Conservation (phyloP, 2,113 vertebrate species). For the Tyrannus savana region DNA sequence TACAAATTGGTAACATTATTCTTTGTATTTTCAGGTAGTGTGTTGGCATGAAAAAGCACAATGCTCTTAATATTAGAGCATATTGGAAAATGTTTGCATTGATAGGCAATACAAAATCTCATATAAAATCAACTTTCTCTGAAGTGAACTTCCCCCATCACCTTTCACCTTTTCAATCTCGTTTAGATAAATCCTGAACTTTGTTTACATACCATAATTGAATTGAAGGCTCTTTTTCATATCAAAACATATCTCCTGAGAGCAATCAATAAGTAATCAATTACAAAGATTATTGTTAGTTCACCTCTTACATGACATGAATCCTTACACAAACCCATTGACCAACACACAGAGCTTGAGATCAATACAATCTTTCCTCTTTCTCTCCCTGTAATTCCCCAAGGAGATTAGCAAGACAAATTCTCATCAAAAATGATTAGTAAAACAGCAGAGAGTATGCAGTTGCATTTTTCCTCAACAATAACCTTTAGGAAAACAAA, state of each 20-base stretch:
- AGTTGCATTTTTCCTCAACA: neutral
- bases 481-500: neutral
- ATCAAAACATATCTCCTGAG: neutral
- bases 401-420: neutral
- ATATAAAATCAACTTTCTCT: neutral
- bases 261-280: neutral
- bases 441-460: neutral
- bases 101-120: neutral
- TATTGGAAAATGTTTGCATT: neutral
- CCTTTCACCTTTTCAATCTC: neutral
- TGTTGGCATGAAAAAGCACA: neutral
- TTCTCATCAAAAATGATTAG: neutral
- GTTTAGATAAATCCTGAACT: neutral
- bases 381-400: neutral
- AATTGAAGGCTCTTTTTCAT: neutral
- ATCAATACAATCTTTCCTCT: neutral
- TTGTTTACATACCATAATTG: constrained; percentile 13
- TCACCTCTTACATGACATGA: neutral
- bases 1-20: neutral
- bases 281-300: neutral
- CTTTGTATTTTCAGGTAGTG: neutral
- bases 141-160: neutral
- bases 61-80: neutral
- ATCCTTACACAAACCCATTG: neutral
- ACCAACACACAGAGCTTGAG: neutral